A percentile compares a stretch with the other conserved stretches of the same genome.
These are phyloP conservation scores for Drosophila colorata DNA, from an alignment of 2,888 invertebrate genomes.

Conservation along the genomic window DNA sequence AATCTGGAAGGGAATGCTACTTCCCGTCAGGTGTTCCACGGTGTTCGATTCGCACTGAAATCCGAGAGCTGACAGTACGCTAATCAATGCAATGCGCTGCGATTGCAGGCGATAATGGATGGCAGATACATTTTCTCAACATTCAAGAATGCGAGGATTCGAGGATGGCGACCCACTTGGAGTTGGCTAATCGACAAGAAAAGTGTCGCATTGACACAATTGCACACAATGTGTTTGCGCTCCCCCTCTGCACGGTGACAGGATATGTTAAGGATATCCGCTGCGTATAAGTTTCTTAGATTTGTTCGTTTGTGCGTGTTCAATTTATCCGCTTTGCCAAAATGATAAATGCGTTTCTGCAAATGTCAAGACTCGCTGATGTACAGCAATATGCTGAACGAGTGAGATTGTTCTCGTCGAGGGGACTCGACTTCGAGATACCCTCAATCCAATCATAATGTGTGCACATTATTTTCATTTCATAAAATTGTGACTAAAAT, in stretches of 20 bases:
- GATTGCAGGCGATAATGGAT: constrained; percentile 38
- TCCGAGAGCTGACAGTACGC: constrained; percentile 28
- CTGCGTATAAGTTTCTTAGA: constrained; percentile 66
- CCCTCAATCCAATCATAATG: background rate
- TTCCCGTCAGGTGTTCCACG: constrained; percentile 70
- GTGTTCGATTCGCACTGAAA: constrained; percentile 48
- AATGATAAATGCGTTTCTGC: constrained; percentile 69
- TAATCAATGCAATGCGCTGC: constrained; percentile 57
- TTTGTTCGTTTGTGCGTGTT: constrained; percentile 40
- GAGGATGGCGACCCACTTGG: background rate
- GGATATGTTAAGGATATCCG: constrained; percentile 85
- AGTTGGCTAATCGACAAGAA: constrained; percentile 16
- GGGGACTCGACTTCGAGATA: background rate
- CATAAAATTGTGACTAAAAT: too few species aligned
- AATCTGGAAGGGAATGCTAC: constrained; percentile 10
- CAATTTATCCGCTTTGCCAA: constrained; percentile 69
- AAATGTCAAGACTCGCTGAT: background rate
- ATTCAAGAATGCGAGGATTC: constrained; percentile 5
- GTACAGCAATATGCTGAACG: background rate
- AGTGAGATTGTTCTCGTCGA: background rate
- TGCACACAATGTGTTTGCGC: constrained; percentile 55
- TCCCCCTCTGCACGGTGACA: constrained; percentile 63
- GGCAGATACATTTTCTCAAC: constrained; percentile 35
- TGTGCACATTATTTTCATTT: too few species aligned
- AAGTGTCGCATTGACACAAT: constrained; percentile 50